Evolutionary conservation across 2,113 vertebrate species (phyloP), one percentile per base, ranked within the genome.

Genomic region (Microtus pennsylvanicus): DNA sequence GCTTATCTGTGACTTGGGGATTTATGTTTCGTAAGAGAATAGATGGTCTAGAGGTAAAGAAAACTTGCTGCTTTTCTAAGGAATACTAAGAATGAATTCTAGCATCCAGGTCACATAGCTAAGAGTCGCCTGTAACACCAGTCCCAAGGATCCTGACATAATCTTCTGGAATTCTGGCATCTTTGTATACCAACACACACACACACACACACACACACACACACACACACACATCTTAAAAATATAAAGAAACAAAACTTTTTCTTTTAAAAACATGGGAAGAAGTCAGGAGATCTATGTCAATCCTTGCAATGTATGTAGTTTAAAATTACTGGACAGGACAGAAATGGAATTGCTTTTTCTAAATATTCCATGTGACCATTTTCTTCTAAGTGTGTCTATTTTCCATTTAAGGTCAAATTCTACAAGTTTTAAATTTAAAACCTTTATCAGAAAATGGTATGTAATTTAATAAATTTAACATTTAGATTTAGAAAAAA

Each of bases 401-500:
- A 74, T 80, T 80, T n/a, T 61, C 42, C 69, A 93, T 38, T 95
- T 90, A 76, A 89, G 90, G 28, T 87, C 19, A 89, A 69, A 87
- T n/a, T 80, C 30, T 96, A 55, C 74, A 70, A 83, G 67, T 45
- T 24, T 94, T 47, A 93, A 86, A 70, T 81, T 33, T 65, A 65
- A 58, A 55, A 93, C 26, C 22, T 75, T 93, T 26, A 82, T 67
- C 7, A 58, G 35, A 87, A 91, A 93, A 94, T 74, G 21, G 2
- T 58, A 35, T 70, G 33, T 21, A 87, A 87, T 92, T 91, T 82
- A 93, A 42, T 35, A 65, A 82, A 78, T 87, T 4, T 78, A 72
- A 72, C 19, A 50, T 13, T 70, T 91, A 89, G 11, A 90, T 90
- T 94, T 94, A 95, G 47, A 94, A 96, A 72, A 87, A 87, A 85